Base-by-base conservation (phyloP, 2,888 invertebrate species). In the Agriopis leucophaearia region DNA sequence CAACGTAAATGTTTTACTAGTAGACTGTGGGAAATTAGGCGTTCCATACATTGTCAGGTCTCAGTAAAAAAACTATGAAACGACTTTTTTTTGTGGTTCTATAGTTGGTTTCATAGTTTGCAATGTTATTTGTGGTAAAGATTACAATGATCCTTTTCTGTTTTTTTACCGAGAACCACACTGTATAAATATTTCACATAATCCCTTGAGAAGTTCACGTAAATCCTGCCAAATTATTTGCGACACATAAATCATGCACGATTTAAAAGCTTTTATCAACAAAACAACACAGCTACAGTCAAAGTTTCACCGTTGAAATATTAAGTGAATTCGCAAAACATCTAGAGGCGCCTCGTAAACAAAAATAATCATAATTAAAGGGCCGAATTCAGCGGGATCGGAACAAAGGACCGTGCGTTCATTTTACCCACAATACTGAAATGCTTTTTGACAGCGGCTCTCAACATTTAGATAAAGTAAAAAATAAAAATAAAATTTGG, bases 361-460 rank as follows among this genome's bases (percentile, higher is more conserved):
- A 65, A 69, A 69, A 69, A 65, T 69, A 69, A 64, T 65, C 58
- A 69, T 65, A 70, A 70, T 70, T 62, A 70, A 70, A 70, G 65
- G 38, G 48, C 52, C 61, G n/a, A 56, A 68, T 66, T 65, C 51
- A 60, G 18, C 38, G 18, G 64, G 64, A 68, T 72, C 66, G 66
- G 66, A 62, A 68, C 69, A 70, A 70, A 70, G 68, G 70, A 66
- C 50, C 61, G 60, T 51, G 63, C 66, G 66, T 70, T 71, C 64
- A 72, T 72, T 74, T 66, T 13, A 8, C 45, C 55, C 62, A 51
- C 69, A 60, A 51, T 55, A 63, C 66, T 55, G 54, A 38, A 64
- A 69, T 51, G 51, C 40, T 64, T 63, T 15, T 8, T 16, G 47
- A 40, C 52, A 36, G 35, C 5, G 69, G 69, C 18, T 56, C 61